Conservation (phyloP, 2,113 vertebrate genomes). For the Xyrauchen texanus region DNA sequence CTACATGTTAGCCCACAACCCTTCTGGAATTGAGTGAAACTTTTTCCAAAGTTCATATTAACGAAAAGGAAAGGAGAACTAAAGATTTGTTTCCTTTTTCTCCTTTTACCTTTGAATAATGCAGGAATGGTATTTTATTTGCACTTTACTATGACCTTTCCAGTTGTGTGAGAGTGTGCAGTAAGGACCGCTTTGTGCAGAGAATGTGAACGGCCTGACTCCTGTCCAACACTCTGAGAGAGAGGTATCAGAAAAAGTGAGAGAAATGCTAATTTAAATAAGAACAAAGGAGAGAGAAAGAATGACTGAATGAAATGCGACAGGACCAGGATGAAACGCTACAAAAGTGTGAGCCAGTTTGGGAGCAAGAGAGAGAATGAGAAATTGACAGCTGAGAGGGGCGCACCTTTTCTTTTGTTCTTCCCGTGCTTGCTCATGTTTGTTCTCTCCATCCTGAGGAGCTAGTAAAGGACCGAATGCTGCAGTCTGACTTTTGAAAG, state of each 20-base stretch:
- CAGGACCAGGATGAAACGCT: constrained; percentile 3
- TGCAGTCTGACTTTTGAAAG: constrained; percentile 48
- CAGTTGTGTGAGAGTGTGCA: constrained; percentile 34
- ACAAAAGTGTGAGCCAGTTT: neutral
- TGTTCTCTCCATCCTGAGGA: constrained; percentile 29
- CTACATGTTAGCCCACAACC: neutral
- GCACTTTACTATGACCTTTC: constrained; percentile 48
- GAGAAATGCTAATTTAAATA: constrained; percentile 24
- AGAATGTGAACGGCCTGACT: constrained; percentile 19
- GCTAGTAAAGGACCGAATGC: constrained; percentile 21
- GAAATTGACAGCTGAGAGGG: constrained; percentile 23
- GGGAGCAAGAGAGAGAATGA: constrained; percentile 19
- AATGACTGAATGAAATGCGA: neutral
- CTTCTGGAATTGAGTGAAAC: neutral
- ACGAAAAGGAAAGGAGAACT: neutral
- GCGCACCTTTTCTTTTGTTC: neutral
- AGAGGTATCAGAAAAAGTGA: constrained; percentile 8
- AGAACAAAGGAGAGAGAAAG: constrained; percentile 1
- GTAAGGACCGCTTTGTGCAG: neutral
- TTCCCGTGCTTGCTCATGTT: constrained; percentile 36
- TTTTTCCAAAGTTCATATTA: constrained; percentile 9
- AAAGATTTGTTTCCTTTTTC: constrained; percentile 42
- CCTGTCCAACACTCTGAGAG: constrained; percentile 13
- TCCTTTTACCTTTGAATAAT: constrained; percentile 51
- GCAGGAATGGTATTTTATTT: constrained; percentile 51